Evolutionary conservation across 1,140 invertebrate genomes (phyloP).

Genomic region (Heliconius congener): DNA sequence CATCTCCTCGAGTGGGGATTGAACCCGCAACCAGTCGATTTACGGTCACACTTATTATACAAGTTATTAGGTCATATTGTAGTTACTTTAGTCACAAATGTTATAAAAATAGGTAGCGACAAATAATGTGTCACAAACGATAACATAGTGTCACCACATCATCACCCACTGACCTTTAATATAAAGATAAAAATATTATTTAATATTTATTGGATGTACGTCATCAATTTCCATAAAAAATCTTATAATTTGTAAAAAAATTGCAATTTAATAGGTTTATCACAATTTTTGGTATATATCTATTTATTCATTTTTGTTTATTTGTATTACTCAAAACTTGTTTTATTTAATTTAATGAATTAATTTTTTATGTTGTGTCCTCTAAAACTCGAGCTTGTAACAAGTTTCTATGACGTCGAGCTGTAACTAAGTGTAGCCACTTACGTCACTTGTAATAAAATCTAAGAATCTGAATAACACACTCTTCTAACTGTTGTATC

Average conservation of each 20-base stretch:
- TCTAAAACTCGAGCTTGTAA: no score
- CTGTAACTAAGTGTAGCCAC: no score
- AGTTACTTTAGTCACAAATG: not conserved
- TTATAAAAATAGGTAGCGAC: not conserved
- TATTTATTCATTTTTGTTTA: not conserved
- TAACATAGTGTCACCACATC: not conserved
- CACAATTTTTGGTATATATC: not conserved
- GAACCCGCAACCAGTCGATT: no score
- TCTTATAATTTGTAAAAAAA: not conserved
- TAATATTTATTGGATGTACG: not conserved
- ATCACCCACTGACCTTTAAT: not conserved
- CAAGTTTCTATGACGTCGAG: no score
- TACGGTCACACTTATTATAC: no score
- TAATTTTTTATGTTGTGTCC: no score
- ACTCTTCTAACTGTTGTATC: no score
- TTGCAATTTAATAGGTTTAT: not conserved
- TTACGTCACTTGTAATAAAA: no score
- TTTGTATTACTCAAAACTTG: no score
- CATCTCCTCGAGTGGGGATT: no score
- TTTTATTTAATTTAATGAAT: no score
- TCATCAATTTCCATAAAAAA: not conserved
- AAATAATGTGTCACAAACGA: conserved; percentile 2
- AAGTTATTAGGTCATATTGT: not conserved
- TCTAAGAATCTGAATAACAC: no score
- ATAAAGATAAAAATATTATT: conserved; percentile 2